Evolutionary conservation across 2,888 invertebrate species (phyloP).

Genomic region (Geophilus truncorum): DNA sequence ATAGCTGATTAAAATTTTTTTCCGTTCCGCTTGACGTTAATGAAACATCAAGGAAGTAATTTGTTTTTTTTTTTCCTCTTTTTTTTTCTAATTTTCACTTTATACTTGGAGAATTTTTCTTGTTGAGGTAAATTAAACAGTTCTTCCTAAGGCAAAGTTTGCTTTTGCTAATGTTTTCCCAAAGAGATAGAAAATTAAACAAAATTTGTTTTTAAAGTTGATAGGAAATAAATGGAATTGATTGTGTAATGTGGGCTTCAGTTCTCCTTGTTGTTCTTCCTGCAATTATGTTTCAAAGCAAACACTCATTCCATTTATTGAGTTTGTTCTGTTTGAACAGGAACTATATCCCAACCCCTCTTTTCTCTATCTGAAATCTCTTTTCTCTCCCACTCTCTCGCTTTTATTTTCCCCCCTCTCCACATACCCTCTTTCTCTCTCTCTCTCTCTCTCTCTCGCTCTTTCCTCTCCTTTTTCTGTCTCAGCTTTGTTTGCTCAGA

Average conservation of each 20-base stretch:
- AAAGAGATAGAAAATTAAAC: constrained; percentile 18
- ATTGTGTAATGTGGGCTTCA: constrained; percentile 18
- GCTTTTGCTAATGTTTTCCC: constrained; percentile 12
- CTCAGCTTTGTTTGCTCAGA: background rate
- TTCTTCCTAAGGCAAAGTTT: constrained; percentile 19
- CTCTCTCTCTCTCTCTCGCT: background rate
- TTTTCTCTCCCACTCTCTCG: background rate
- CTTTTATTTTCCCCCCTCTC: background rate
- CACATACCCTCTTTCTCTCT: background rate
- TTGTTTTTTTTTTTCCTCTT: background rate
- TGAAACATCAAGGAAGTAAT: constrained; percentile 4
- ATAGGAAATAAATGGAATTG: constrained; percentile 24
- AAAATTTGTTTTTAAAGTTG: constrained; percentile 24
- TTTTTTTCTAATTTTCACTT: background rate
- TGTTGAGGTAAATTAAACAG: constrained; percentile 8
- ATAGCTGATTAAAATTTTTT: background rate
- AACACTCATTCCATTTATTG: constrained; percentile 27
- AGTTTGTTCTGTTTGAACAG: constrained; percentile 24
- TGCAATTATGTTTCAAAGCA: constrained; percentile 25
- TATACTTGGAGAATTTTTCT: background rate
- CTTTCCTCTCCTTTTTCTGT: background rate
- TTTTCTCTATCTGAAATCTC: background rate
- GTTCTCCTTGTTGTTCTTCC: constrained; percentile 23
- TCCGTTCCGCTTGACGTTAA: background rate
- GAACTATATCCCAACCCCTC: constrained; percentile 2